Evolutionary conservation across 2,888 invertebrate species (phyloP), one percentile per base, ranked within the genome.

Genomic region (Agriotes lineatus): DNA sequence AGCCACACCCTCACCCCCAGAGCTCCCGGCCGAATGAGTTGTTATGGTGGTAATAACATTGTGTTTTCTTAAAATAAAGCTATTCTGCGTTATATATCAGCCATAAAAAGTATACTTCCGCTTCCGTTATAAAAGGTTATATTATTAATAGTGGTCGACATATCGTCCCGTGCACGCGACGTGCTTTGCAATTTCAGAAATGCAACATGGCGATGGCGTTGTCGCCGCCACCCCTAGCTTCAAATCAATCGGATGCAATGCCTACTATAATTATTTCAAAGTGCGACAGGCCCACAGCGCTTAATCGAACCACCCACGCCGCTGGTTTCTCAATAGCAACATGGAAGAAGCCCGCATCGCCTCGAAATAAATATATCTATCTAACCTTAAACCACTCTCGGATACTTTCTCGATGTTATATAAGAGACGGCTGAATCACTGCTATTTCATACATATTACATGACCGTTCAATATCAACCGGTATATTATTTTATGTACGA

Each of bases 401-500:
- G 33, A 66, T 66, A 66, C 66, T 70, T 70, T 70, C 66, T 62
- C 70, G 63, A 45, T 67, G 63, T 70, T 70, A 67, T 67, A 70
- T 70, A 70, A 70, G 67, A 67, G 70, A 61, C 61, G 61, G 44
- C 52, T 67, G 70, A 70, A 70, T 70, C 70, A 70, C 70, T 52
- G 67, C 73, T 59, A 73, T 72, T 71, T 73, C 73, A 73, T 73
- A 73, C 73, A 73, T 73, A 72, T 73, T 73, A 70, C 73, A 73
- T 73, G 73, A 73, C 67, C 71, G 73, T 70, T 73, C 73, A 73
- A 72, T 73, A 73, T 71, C 71, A 70, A 72, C 67, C 69, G 71
- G 70, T 70, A 70, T 67, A 70, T 70, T 66, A 70, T 67, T 67
- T 70, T 70, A 70, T 70, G 62, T 70, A 70, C 67, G 63, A 70